These are phyloP conservation scores for Holcopasites calliopsidis DNA, from an alignment of 1,140 invertebrate species.

Conservation along the genomic window DNA sequence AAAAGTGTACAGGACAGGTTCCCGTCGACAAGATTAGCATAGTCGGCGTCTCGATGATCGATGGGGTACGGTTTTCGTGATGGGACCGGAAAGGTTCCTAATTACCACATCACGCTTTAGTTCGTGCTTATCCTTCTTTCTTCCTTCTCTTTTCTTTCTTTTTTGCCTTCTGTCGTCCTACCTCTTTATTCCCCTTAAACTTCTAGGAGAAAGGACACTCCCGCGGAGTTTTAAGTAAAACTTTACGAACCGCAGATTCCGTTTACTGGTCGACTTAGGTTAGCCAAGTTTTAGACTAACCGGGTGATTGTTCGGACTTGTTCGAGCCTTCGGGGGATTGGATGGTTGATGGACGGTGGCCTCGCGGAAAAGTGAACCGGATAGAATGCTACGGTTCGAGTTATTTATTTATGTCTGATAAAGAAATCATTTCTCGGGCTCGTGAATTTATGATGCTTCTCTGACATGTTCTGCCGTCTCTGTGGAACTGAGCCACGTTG, in stretches of 20 bases:
- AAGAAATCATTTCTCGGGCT: too few relatives aligned
- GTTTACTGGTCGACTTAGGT: neutral
- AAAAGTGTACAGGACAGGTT: neutral
- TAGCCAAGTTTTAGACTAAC: neutral
- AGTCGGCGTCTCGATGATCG: slow-evolving; percentile 1
- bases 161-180: too few relatives aligned
- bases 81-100: slow-evolving; percentile 8
- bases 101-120: neutral
- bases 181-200: neutral
- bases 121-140: too few relatives aligned
- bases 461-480: too few relatives aligned
- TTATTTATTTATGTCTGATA: too few relatives aligned
- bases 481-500: too few relatives aligned
- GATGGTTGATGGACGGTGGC: too few relatives aligned
- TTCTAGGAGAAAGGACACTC: neutral
- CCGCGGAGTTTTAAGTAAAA: neutral
- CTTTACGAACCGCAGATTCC: neutral
- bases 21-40: slow-evolving; percentile 22
- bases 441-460: too few relatives aligned
- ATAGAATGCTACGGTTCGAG: neutral
- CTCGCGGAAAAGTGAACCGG: neutral
- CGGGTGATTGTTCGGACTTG: slow-evolving; percentile 1
- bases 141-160: neutral
- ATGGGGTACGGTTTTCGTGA: neutral
- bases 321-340: neutral